A percentile compares a stretch with the other conserved stretches of the same genome.
phyloP scores from a whole-genome alignment of 2,888 invertebrate species.

The Bombylius major region DNA sequence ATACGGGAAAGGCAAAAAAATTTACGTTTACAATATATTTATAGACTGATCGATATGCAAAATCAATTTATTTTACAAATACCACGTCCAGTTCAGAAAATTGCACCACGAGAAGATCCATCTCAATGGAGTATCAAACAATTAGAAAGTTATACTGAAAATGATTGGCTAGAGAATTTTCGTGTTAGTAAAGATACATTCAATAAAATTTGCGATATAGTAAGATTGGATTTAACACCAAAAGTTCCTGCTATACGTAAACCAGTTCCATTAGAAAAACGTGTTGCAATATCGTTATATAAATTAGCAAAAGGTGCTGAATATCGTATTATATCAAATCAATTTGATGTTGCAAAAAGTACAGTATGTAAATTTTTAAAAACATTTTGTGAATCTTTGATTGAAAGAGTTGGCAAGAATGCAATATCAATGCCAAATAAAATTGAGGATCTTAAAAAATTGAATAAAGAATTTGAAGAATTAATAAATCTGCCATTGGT shows the following conservation, averaged over 20 bases:
- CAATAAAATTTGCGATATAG: constrained; percentile 21
- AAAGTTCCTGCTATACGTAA: constrained; percentile 15
- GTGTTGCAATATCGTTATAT: constrained; percentile 27
- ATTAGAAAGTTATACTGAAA: constrained; percentile 17
- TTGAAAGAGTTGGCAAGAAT: constrained; percentile 21
- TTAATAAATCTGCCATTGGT: constrained; percentile 28
- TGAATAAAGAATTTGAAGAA: constrained; percentile 23
- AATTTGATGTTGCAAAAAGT: constrained; percentile 24
- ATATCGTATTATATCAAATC: constrained; percentile 23
- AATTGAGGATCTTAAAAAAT: constrained; percentile 21
- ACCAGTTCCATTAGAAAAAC: constrained; percentile 23
- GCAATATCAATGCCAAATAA: constrained; percentile 23
- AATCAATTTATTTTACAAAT: constrained; percentile 24
- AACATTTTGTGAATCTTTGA: constrained; percentile 26
- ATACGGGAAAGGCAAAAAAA: constrained; percentile 19
- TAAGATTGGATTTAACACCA: constrained; percentile 18
- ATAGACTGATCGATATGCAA: constrained; percentile 26
- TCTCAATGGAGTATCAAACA: constrained; percentile 17
- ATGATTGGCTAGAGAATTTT: constrained; percentile 26
- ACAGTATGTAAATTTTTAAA: constrained; percentile 27
- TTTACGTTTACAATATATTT: constrained; percentile 25
- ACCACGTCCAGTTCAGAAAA: constrained; percentile 14
- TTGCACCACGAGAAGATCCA: constrained; percentile 4
- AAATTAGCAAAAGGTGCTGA: constrained; percentile 28
- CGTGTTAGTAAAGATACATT: constrained; percentile 27